Conservation (phyloP, 2,888 invertebrate species). For the Odontothrips loti region DNA sequence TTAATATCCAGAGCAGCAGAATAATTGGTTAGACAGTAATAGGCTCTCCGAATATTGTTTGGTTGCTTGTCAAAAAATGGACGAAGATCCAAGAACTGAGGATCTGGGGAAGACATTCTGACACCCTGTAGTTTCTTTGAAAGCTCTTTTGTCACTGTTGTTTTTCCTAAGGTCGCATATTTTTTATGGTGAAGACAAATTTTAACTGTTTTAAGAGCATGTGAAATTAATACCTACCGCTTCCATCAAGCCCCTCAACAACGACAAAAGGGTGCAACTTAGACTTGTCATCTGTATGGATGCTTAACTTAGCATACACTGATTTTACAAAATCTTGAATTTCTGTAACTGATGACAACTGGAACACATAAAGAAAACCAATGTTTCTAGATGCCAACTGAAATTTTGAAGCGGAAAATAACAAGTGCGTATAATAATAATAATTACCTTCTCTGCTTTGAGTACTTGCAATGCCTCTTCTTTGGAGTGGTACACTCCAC, state of each 20-base stretch:
- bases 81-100: slow-evolving; percentile 44
- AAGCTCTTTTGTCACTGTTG: slow-evolving; percentile 45
- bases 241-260: slow-evolving; percentile 51
- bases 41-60: slow-evolving; percentile 45
- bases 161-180: slow-evolving; percentile 49
- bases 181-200: neutral
- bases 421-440: no score
- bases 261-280: slow-evolving; percentile 47
- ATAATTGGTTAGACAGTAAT: slow-evolving; percentile 50
- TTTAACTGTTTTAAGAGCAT: neutral
- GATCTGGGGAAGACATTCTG: slow-evolving; percentile 46
- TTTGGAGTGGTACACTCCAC: neutral
- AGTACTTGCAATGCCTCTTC: neutral
- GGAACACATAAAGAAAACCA: no score
- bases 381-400: no score
- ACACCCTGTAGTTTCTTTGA: slow-evolving; percentile 44
- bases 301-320: neutral
- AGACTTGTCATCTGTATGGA: neutral
- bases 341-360: no score
- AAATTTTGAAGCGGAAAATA: no score
- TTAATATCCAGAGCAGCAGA: slow-evolving; percentile 47
- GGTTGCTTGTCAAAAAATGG: slow-evolving; percentile 45
- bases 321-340: neutral
- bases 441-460: no score
- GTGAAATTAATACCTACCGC: slow-evolving; percentile 42